A percentile compares a stretch with the other conserved stretches of the same genome.
phyloP scores from a whole-genome alignment of 1,140 invertebrate genomes.

The Atta colombica region DNA sequence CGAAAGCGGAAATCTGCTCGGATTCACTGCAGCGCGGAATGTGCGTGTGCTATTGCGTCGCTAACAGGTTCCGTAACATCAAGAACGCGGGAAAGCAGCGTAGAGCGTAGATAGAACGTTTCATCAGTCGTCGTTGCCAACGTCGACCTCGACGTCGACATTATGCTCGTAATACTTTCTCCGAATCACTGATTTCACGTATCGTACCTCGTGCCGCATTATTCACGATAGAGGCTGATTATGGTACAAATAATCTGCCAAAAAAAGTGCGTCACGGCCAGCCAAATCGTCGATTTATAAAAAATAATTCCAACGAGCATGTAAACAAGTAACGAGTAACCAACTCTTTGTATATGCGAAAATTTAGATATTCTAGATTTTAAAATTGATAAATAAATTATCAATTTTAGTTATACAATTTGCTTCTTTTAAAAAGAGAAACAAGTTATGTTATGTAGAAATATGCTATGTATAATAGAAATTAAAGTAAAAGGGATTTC shows the following conservation, averaged over 20 bases:
- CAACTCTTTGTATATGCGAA: not conserved
- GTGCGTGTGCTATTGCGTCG: conserved; percentile 7
- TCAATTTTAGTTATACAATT: too few species aligned
- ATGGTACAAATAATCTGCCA: not conserved
- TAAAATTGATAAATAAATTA: too few species aligned
- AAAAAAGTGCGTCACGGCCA: not conserved
- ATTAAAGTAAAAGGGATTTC: not conserved
- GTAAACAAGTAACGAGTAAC: not conserved
- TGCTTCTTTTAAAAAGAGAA: not conserved
- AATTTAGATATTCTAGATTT: too few species aligned
- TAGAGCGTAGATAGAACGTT: not conserved
- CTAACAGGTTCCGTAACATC: conserved; percentile 23
- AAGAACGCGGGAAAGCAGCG: conserved; percentile 9
- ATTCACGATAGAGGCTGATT: not conserved
- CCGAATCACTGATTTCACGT: conserved; percentile 59
- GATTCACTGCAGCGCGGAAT: conserved; percentile 28
- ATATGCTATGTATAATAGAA: not conserved
- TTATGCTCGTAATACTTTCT: conserved; percentile 57
- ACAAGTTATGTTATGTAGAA: not conserved
- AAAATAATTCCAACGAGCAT: not conserved
- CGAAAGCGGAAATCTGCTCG: conserved; percentile 48
- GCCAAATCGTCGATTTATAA: not conserved
- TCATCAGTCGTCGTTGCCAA: not conserved
- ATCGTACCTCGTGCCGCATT: not conserved
- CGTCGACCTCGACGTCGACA: not conserved